Percentiles rank a stretch among this genome's conserved stretches.
Evolutionary conservation across 2,797 vertebrate genomes (phyloP).

Genomic region (Oryzias sinensis): DNA sequence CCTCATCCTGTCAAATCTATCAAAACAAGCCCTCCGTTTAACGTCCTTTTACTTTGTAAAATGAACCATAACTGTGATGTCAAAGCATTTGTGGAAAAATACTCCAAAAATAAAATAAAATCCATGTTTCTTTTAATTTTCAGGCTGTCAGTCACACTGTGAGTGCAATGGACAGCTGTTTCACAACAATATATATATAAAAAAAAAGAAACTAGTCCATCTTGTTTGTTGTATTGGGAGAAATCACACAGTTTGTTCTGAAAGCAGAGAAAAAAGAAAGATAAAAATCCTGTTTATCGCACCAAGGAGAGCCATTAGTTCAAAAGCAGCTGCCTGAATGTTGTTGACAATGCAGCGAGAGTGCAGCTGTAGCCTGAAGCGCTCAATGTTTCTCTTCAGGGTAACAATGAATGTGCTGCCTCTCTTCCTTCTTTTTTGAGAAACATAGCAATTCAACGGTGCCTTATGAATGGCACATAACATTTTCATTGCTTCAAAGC

Average conservation of each 20-base stretch:
- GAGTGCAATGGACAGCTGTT: slow-evolving; percentile 13
- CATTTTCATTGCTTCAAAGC: slow-evolving; percentile 2
- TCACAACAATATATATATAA: slow-evolving; percentile 16
- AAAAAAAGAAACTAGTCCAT: slow-evolving; percentile 19
- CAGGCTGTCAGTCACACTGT: slow-evolving; percentile 20
- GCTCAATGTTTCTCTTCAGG: slow-evolving; percentile 39
- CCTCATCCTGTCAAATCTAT: background rate
- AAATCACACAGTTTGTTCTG: slow-evolving; percentile 42
- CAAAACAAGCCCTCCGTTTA: background rate
- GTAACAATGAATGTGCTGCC: slow-evolving; percentile 28
- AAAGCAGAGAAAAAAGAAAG: slow-evolving; percentile 34
- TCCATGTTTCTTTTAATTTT: slow-evolving; percentile 17
- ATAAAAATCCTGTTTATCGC: slow-evolving; percentile 42
- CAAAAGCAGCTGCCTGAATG: slow-evolving; percentile 47
- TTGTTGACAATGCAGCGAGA: slow-evolving; percentile 32
- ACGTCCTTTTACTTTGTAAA: too few relatives aligned
- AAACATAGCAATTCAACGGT: slow-evolving; percentile 25
- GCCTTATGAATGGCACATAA: slow-evolving; percentile 25
- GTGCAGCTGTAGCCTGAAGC: slow-evolving; percentile 55
- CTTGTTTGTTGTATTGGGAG: slow-evolving; percentile 31
- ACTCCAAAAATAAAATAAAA: background rate
- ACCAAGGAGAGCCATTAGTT: slow-evolving; percentile 35
- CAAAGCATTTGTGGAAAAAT: background rate
- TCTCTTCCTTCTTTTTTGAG: slow-evolving; percentile 35
- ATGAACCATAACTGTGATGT: too few relatives aligned